Base-by-base conservation (phyloP, 2,888 invertebrate genomes). In the Sesia apiformis region DNA sequence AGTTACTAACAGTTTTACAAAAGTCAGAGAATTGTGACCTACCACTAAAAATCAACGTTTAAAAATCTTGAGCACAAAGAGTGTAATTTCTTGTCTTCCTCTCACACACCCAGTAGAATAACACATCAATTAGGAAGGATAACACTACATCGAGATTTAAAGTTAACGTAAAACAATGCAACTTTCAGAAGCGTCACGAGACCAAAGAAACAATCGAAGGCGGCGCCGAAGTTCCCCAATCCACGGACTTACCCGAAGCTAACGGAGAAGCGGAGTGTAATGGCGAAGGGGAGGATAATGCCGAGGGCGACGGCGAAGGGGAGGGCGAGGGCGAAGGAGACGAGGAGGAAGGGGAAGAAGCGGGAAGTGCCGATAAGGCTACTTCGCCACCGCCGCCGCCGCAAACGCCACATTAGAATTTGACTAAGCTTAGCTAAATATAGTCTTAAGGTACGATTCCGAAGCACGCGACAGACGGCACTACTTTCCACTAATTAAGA, bases 331-430 rank as follows among this genome's bases (percentile, higher is more conserved):
- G 70, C 4, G 78, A 72, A 0, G 74, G 59, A 0, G 74, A 67
- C 8, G 69, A 67, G 55, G 62, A 59, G 54, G 67, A 64, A 38
- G 65, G 56, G 54, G 64, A 63, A n/a, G 74, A 69, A 38, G 67
- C 60, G 8, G 64, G 60, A 3, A 46, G 59, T 40, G 72, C 68
- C 4, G 91, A 91, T 60, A 91, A 91, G 63, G 90, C 91, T 0
- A 91, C 91, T 0, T 91, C 91, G 0, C 91, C 23, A 23, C 23
- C 91, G 3, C 89, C 87, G 3, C 89, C 87, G 8, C 87, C 87
- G 2, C 69, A 63, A 0, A 69, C 74, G 3, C 66, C 72, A 23
- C 70, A 75, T 40, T 71, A 46, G 49, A 5, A 46, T 8, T 23
- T 23, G 23, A 1, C 23, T 23, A 23, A 1, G 23, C 23, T 23